Percentiles rank a stretch among this genome's conserved stretches.
Evolutionary conservation across 1,140 invertebrate genomes (phyloP).

Genomic region (Tenebrio molitor): DNA sequence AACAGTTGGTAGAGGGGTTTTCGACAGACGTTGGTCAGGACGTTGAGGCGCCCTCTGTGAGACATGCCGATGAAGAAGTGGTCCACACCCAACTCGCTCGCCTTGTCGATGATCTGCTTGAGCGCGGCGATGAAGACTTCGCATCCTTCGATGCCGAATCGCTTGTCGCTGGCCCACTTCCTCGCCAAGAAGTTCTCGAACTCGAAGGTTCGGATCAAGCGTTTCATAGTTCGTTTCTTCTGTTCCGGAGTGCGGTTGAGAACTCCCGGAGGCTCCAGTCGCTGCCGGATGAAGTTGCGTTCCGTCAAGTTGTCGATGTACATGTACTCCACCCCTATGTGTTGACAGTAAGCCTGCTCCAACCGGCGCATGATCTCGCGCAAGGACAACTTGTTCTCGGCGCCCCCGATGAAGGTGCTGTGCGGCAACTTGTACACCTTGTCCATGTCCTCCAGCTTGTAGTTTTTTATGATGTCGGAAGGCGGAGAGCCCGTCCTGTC

Average conservation of each 20-base stretch:
- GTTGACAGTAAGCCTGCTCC: slow-evolving; percentile 88
- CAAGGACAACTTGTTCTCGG: slow-evolving; percentile 87
- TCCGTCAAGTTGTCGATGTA: slow-evolving; percentile 98
- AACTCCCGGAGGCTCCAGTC: slow-evolving; percentile 94
- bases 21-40: slow-evolving; percentile 90
- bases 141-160: slow-evolving; percentile 93
- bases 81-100: slow-evolving; percentile 83
- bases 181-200: slow-evolving; percentile 91
- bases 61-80: slow-evolving; percentile 93
- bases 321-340: slow-evolving; percentile 98
- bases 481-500: slow-evolving; percentile 62
- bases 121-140: slow-evolving; percentile 91
- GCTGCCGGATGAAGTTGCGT: slow-evolving; percentile 96
- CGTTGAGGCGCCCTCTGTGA: slow-evolving; percentile 91
- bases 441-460: slow-evolving; percentile 84
- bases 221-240: slow-evolving; percentile 80
- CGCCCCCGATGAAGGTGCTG: slow-evolving; percentile 96
- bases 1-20: slow-evolving; percentile 90
- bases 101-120: slow-evolving; percentile 89
- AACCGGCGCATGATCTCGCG: slow-evolving; percentile 93
- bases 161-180: slow-evolving; percentile 92
- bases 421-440: slow-evolving; percentile 94
- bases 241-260: slow-evolving; percentile 88
- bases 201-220: background rate
- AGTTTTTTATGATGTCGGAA: slow-evolving; percentile 51